Evolutionary conservation across 2,797 vertebrate species (phyloP).

Genomic region (Avahi laniger): DNA sequence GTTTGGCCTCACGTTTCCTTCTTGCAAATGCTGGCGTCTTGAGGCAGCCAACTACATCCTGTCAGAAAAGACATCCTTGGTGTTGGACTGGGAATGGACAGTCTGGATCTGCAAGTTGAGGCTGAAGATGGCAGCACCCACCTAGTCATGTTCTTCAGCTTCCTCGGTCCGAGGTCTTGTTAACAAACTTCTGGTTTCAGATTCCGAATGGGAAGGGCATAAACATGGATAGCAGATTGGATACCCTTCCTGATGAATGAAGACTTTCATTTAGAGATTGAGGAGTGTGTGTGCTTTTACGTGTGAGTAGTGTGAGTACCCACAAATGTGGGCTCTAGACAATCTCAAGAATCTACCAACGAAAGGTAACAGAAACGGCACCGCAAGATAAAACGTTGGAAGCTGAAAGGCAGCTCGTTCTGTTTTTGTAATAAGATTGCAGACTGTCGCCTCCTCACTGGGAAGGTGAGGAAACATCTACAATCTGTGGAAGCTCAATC

Average conservation of each 20-base stretch:
- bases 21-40: not conserved
- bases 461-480: not conserved
- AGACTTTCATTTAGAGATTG: not conserved
- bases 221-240: not conserved
- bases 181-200: not conserved
- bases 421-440: not conserved
- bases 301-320: not conserved
- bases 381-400: not conserved
- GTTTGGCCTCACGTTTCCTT: not conserved
- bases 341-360: not conserved
- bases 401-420: not conserved
- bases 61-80: not conserved
- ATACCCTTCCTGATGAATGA: not conserved
- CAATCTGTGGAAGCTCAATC: not conserved
- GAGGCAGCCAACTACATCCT: accelerated
- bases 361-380: not conserved
- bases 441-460: not conserved
- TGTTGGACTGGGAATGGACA: not conserved
- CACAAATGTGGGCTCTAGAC: not conserved
- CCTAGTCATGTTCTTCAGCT: not conserved
- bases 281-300: not conserved
- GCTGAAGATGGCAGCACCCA: not conserved
- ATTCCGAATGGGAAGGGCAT: not conserved
- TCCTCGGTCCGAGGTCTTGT: not conserved
- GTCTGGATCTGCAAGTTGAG: not conserved